Base-by-base conservation (phyloP, 2,888 invertebrate species). In the Galerucella calmariensis region DNA sequence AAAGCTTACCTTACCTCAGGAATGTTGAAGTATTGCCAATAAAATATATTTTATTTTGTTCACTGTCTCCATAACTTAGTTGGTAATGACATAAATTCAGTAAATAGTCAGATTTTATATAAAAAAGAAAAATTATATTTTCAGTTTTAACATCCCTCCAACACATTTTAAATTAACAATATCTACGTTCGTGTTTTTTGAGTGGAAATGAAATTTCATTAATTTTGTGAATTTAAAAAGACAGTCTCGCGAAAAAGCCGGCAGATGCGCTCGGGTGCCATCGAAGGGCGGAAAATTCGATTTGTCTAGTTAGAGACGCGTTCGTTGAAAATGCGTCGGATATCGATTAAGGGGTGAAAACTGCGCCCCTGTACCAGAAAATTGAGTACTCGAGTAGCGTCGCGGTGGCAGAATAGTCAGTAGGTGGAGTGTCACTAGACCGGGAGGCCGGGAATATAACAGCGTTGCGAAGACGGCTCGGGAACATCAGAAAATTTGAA, bases 371-470 rank as follows among this genome's bases (percentile, higher is more conserved):
- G 79, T 77, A 73, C 69, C 69, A 65, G 69, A 73, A 73, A 75
- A 61, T 72, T 72, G 72, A 61, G 66, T 16, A 46, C 46, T 65
- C 41, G 63, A 46, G 63, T 16, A 67, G 44, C 56, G 67, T 61
- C 66, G 72, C 59, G 65, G 69, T n/a, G 48, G 76, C 77, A 79
- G 75, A 77, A 81, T 80, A 81, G 73, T 73, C 80, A 79, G 77
- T 79, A 77, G 79, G 80, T 80, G 79, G 77, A 79, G 81, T 78
- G 80, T 84, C 83, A 84, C 82, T 84, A 81, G 80, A 82, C 80
- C 80, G 83, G 82, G 81, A 84, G 84, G 81, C 82, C 81, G 76
- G 67, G 61, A 67, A 51, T 48, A 67, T 20, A 48, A 44, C 27
- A 44, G 10, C 46, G 16, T 12, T 35, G 61, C 4, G 35, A 61